Evolutionary conservation across 2,888 invertebrate genomes (phyloP), one percentile per base, ranked within the genome.

Genomic region (Carabus problematicus): DNA sequence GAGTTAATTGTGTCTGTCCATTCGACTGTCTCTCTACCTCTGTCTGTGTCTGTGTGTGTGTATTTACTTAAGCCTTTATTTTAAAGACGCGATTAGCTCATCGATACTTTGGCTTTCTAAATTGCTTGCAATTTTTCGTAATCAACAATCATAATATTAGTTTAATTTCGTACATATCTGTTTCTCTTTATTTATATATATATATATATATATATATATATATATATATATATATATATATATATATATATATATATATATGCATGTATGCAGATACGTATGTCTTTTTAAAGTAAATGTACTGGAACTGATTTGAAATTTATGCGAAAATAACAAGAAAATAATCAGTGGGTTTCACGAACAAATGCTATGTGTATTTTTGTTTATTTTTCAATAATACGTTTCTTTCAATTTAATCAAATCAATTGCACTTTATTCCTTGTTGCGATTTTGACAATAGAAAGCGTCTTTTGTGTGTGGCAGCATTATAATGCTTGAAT

Each of bases 101-200:
- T 64, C 42, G 29, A 66, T 39, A 39, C 18, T 54, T 66, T 58
- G 29, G 12, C 49, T 45, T 54, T 67, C 59, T 60, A 12, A 49
- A 52, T 67, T 40, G 43, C 52, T 60, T 59, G 41, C 47, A 45
- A 2, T 59, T 63, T 54, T 62, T 62, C 29, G 18, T 29, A 2
- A 29, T 29, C 29, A 29, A 29, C 29, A 29, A 29, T 29, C 29
- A 29, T 29, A 29, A 29, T 29, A 29, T 29, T 29, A 6, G 29
- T 29, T n/a, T 18, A 19, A 55, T 55, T 29, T 55, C 39, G 1
- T 7, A 54, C 19, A 1, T 18, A 3, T 18, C 19, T 14, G n/a
- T n/a, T n/a, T n/a, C n/a, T n/a, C n/a, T n/a, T n/a, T n/a, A n/a
- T n/a, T n/a, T n/a, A 29, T 6, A 29, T 64, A 41, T 41, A 64